A percentile compares a stretch with the other conserved stretches of the same genome.
Conservation (phyloP, 1,140 invertebrate species). For the Tribolium madens region DNA sequence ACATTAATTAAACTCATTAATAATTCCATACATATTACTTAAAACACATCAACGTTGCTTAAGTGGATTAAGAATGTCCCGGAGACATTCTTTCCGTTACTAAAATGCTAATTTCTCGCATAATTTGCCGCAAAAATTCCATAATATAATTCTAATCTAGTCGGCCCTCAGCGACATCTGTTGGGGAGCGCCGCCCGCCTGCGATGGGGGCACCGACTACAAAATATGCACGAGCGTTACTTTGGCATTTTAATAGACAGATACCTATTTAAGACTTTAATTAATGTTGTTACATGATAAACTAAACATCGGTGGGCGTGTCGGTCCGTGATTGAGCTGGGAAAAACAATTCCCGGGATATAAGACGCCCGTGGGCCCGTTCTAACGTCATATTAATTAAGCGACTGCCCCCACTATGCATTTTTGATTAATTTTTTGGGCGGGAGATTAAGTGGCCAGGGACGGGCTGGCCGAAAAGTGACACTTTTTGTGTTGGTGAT, state of each 20-base stretch:
- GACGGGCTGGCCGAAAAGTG: background rate
- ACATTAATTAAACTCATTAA: constrained; percentile 23
- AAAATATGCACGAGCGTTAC: constrained; percentile 43
- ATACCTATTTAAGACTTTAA: constrained; percentile 55
- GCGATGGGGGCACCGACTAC: background rate
- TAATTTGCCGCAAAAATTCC: background rate
- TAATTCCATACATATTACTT: constrained; percentile 2
- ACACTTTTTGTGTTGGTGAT: background rate
- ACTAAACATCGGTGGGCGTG: constrained; percentile 54
- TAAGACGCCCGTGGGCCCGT: constrained; percentile 35
- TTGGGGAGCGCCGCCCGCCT: background rate
- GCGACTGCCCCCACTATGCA: background rate
- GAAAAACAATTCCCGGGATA: constrained; percentile 40
- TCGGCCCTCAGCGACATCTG: constrained; percentile 9
- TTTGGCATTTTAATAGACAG: constrained; percentile 53
- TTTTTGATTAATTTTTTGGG: constrained; percentile 32
- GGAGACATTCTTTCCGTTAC: background rate
- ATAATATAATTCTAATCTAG: background rate
- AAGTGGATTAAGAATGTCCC: constrained; percentile 7
- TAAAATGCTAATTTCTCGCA: background rate
- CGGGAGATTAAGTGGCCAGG: background rate
- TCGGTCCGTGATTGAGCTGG: constrained; percentile 47
- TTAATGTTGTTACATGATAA: constrained; percentile 57
- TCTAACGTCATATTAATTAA: constrained; percentile 39
- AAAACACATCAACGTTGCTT: background rate